These are phyloP conservation scores for Cervus canadensis DNA, from an alignment of 2,113 vertebrate species.

Conservation along the genomic window DNA sequence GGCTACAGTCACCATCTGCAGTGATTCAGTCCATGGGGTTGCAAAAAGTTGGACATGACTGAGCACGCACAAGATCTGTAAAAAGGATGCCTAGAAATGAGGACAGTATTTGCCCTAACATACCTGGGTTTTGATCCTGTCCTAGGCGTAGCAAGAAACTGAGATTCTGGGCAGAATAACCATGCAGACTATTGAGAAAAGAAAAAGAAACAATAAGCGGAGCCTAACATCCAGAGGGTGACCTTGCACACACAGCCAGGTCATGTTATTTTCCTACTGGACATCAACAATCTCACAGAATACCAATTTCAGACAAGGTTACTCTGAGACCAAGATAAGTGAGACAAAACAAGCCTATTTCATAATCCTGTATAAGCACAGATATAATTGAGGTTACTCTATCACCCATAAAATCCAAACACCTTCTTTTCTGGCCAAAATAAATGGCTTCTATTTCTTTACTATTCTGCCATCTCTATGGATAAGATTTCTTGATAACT, in stretches of 20 bases:
- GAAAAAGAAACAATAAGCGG: background rate
- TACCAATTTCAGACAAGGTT: background rate
- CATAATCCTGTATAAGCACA: background rate
- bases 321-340: background rate
- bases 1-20: background rate
- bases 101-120: background rate
- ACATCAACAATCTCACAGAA: background rate
- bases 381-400: background rate
- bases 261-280: background rate
- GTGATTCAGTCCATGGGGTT: background rate
- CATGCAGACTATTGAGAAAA: background rate
- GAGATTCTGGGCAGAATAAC: background rate
- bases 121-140: background rate
- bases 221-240: background rate
- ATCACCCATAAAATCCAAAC: background rate
- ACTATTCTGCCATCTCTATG: background rate
- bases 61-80: background rate
- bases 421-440: background rate
- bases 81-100: background rate
- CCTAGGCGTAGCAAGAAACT: background rate
- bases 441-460: background rate
- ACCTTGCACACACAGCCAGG: background rate
- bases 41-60: background rate
- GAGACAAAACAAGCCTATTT: background rate
- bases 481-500: background rate